phyloP scores from a whole-genome alignment of 2,888 invertebrate species.

The Andrena chrysosceles region DNA sequence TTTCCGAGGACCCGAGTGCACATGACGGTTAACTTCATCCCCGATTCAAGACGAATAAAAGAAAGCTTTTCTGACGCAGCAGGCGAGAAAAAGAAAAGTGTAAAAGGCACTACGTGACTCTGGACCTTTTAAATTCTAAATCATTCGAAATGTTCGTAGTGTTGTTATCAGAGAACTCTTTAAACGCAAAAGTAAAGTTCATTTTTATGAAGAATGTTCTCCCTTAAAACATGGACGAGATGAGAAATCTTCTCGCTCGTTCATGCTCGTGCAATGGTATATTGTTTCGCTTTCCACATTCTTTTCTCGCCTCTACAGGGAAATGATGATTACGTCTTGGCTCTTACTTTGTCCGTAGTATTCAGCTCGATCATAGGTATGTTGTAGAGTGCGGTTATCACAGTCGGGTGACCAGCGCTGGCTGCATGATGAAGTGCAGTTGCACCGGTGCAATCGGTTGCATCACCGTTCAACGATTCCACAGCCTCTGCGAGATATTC shows the following conservation, averaged over 20 bases:
- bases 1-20: neutral
- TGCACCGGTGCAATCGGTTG: slow-evolving; percentile 89
- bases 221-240: neutral
- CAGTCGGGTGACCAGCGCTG: slow-evolving; percentile 89
- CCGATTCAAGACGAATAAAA: neutral
- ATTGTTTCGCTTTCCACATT: no score
- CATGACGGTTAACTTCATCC: slow-evolving; percentile 23
- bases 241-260: neutral
- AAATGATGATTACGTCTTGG: neutral
- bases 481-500: slow-evolving; percentile 87
- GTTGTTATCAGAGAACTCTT: neutral
- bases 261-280: neutral
- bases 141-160: slow-evolving; percentile 4
- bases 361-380: slow-evolving; percentile 88
- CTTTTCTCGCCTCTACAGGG: neutral
- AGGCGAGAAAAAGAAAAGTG: neutral
- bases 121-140: neutral
- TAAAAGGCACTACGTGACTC: neutral
- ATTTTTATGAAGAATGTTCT: neutral
- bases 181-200: neutral
- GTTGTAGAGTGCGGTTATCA: slow-evolving; percentile 88
- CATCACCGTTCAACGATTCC: slow-evolving; percentile 88
- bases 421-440: slow-evolving; percentile 92
- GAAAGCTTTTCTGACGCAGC: neutral
- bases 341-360: slow-evolving; percentile 89